Percentiles rank a stretch among this genome's conserved stretches.
These are phyloP conservation scores for Caerostris extrusa DNA, from an alignment of 1,140 invertebrate species.

Conservation along the genomic window DNA sequence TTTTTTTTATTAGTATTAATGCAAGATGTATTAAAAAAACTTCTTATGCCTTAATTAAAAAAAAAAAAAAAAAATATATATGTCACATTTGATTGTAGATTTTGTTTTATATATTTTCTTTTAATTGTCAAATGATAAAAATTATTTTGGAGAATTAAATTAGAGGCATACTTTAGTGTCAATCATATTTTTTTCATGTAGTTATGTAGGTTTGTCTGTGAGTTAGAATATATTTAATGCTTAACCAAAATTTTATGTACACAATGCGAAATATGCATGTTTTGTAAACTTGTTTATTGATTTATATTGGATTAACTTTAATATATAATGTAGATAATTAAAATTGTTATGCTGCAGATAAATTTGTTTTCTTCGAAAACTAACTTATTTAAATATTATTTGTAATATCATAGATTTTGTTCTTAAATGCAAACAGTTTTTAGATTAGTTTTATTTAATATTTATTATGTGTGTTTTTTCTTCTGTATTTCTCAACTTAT, in stretches of 20 bases:
- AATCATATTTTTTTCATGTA: background rate
- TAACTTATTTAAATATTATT: background rate
- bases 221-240: background rate
- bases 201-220: background rate
- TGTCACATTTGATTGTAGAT: too few species aligned
- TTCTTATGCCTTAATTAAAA: too few species aligned
- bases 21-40: too few species aligned
- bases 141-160: background rate
- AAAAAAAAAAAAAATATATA: too few species aligned
- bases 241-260: background rate
- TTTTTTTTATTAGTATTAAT: too few species aligned
- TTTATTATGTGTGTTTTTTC: constrained; percentile 3
- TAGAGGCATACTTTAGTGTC: background rate
- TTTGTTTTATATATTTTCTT: background rate
- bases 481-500: background rate
- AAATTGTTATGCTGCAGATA: background rate
- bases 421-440: background rate
- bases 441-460: constrained; percentile 8
- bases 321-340: background rate
- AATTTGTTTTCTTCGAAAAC: background rate
- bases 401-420: background rate
- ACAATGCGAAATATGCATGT: background rate
- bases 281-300: background rate
- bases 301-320: background rate
- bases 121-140: background rate